Evolutionary conservation across 2,113 vertebrate species (phyloP), one percentile per base, ranked within the genome.

Genomic region (Ariopsis seemanni): DNA sequence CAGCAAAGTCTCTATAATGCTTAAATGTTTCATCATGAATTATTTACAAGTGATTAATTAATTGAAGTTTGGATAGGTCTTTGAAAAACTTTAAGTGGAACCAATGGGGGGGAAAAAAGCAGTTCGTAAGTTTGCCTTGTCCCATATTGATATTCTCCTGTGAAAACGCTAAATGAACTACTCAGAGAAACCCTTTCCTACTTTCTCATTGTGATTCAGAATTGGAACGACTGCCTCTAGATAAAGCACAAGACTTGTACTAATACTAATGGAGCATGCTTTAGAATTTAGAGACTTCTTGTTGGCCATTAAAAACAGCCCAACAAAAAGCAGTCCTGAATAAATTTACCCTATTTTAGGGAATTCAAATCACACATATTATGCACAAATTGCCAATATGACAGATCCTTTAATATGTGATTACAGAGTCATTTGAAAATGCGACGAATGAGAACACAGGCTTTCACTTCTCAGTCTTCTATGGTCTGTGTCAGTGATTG

Each of bases 21-120:
- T 12, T 90, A 89, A 91, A 91, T 85, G 82, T 88, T 88, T 93
- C 17, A 53, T 88, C 85, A 87, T 91, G 53, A 92, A 93, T 93
- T 92, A 92, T 94, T 93, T 93, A 94, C 84, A 86, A 85, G 78
- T 5, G 10, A 88, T 90, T 90, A 92, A 93, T 93, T 93, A 93
- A 92, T 91, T 92, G 72, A 92, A 84, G 84, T 84, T 93, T 92
- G 91, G 91, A 91, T 91, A 90, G 60, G 67, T 82, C 81, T 91
- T 92, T 90, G 75, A 90, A 89, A 91, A 93, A 88, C 27, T 92
- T 88, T 91, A 91, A 53, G 80, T 91, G 12, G 34, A 91, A 91
- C 90, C 93, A 91, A 89, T 90, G 90, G 42, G 42, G 42, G 42
- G 34, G 34, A 88, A 50, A 53, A 91, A n/a, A n/a, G 84, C 67